These are phyloP conservation scores for Hemiscyllium ocellatum DNA, from an alignment of 2,113 vertebrate species.

Conservation along the genomic window DNA sequence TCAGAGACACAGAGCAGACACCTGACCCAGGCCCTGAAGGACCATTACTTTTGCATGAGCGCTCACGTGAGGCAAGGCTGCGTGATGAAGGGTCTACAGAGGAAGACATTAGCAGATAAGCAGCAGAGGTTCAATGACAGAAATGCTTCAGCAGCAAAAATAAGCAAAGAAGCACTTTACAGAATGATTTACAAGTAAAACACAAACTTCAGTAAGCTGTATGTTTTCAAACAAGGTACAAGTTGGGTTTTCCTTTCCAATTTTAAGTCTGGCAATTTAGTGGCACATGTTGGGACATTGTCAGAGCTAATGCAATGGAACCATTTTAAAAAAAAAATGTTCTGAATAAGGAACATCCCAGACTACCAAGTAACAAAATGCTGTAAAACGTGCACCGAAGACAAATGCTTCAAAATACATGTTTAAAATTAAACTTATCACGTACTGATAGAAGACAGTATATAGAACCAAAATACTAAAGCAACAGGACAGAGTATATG, in stretches of 20 bases:
- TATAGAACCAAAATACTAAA: constrained; percentile 52
- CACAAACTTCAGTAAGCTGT: background rate
- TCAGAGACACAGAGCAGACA: constrained; percentile 89
- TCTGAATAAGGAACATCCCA: background rate
- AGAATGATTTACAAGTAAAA: background rate
- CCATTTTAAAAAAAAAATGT: background rate
- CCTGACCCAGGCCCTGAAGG: constrained; percentile 84
- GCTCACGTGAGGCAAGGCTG: constrained; percentile 93
- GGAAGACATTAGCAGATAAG: constrained; percentile 91
- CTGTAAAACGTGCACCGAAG: too few relatives aligned
- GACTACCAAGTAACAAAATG: background rate
- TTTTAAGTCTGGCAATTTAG: background rate
- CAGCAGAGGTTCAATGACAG: constrained; percentile 75
- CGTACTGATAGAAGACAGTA: constrained; percentile 47
- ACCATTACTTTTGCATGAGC: constrained; percentile 84
- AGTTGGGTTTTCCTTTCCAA: background rate
- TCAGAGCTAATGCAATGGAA: constrained; percentile 27
- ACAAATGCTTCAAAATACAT: background rate
- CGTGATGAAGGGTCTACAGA: constrained; percentile 89
- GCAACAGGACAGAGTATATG: constrained; percentile 60
- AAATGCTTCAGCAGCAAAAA: constrained; percentile 57
- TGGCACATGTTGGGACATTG: background rate
- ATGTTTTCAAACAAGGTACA: background rate
- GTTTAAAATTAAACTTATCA: background rate
- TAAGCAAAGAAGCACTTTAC: constrained; percentile 47